Percentiles rank a stretch among this genome's conserved stretches.
phyloP scores from a whole-genome alignment of 2,797 vertebrate species.

The Decapterus maruadsi region DNA sequence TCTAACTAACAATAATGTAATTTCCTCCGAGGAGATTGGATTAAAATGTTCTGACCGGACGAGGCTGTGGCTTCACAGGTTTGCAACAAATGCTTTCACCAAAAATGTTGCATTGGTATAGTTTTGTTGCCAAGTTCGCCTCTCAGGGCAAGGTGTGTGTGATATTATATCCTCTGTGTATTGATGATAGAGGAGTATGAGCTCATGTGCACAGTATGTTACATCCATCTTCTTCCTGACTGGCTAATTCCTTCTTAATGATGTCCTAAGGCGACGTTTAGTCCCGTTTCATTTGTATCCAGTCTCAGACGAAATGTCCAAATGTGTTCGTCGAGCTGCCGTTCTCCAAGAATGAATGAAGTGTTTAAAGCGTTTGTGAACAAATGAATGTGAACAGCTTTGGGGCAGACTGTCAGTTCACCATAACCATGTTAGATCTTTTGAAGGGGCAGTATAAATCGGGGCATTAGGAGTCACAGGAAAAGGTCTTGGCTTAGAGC shows the following conservation, averaged over 20 bases:
- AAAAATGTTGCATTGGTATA: conserved; percentile 4
- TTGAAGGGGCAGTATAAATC: conserved; percentile 82
- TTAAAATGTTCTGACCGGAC: conserved; percentile 69
- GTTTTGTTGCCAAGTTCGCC: background rate
- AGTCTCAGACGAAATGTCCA: conserved; percentile 54
- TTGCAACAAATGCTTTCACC: conserved; percentile 43
- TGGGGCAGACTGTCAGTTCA: conserved; percentile 77
- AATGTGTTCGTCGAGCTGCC: conserved; percentile 47
- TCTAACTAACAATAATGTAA: conserved; percentile 73
- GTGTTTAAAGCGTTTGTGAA: conserved; percentile 44
- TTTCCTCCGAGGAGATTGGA: conserved; percentile 75
- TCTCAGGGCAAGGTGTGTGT: conserved; percentile 19
- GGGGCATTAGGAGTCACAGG: conserved; percentile 58
- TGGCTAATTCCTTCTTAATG: conserved; percentile 31
- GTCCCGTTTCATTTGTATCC: conserved; percentile 47
- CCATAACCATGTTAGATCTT: conserved; percentile 80
- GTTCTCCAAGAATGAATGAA: conserved; percentile 46
- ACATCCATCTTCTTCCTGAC: background rate
- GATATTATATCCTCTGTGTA: background rate
- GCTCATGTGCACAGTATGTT: background rate
- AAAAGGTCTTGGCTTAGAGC: conserved; percentile 60
- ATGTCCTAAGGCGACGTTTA: conserved; percentile 49
- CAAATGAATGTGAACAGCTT: conserved; percentile 72
- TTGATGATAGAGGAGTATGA: background rate
- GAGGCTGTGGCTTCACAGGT: conserved; percentile 54